Base-by-base conservation (phyloP, 1,140 invertebrate genomes). In the Drosophila orosa region DNA sequence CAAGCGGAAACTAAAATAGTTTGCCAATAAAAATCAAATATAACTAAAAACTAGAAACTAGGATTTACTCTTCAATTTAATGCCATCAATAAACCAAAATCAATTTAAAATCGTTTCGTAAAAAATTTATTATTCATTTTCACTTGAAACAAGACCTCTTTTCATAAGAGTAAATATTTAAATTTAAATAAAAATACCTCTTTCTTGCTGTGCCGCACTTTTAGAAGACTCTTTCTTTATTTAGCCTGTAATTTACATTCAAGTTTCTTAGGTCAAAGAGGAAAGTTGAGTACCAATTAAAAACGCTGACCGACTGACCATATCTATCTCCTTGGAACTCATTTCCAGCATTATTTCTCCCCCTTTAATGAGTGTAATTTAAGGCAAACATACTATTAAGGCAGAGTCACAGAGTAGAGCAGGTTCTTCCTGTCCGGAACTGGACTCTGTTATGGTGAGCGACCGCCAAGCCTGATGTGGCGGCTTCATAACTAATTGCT, bases 211-310 rank as follows among this genome's bases (percentile, higher is more conserved):
- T 50, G 25, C 10, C 25, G 0, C 3, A 15, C 22, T 13, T n/a
- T 17, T 6, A 19, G 3, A 47, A 59, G 27, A 47, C 27, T 3
- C 15, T 13, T 7, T 9, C 15, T 19, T 54, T 37, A 24, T 15
- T 62, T 55, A 17, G 5, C 10, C 9, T 22, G 59, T 56, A 62
- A 56, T 29, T 56, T 57, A 29, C 33, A 4, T 10, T 29, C 24
- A 27, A 59, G 42, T 24, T 24, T 31, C 10, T 25, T 22, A 7
- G 47, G 31, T 61, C 13, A 35, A 56, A 56, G 48, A 2, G 12
- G 60, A 40, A 62, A 62, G 17, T 58, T 58, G 60, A 62, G 52
- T 24, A 29, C 19, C 35, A 40, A 62, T 62, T 57, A 40, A 62
- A 62, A 24, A 1, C 55, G 3, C 59, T 22, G 31, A 15, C 47